Evolutionary conservation across 1,140 invertebrate genomes (phyloP).

Genomic region (Drosophila insularis): DNA sequence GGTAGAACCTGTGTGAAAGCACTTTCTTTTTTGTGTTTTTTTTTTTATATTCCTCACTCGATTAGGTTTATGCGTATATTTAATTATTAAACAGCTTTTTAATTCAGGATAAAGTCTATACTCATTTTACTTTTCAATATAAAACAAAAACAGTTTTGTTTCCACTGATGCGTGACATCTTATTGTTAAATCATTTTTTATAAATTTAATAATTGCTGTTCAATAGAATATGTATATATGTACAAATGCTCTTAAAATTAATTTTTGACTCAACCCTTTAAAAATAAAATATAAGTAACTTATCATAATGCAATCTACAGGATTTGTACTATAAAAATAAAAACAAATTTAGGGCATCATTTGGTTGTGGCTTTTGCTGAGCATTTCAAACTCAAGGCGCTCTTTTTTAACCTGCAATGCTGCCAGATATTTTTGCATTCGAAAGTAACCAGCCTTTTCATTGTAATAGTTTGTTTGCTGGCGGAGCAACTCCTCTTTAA

Average conservation of each 20-base stretch:
- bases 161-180: no score
- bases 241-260: background rate
- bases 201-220: no score
- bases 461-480: slow-evolving; percentile 63
- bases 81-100: no score
- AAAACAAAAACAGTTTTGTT: no score
- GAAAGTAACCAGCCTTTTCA: slow-evolving; percentile 63
- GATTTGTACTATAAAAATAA: background rate
- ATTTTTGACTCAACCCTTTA: background rate
- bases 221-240: background rate
- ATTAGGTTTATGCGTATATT: no score
- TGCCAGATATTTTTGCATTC: slow-evolving; percentile 69
- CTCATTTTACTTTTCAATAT: no score
- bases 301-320: background rate
- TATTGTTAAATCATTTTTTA: no score
- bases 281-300: background rate
- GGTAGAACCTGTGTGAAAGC: slow-evolving; percentile 86
- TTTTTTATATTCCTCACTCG: no score
- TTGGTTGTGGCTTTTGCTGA: background rate
- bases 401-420: slow-evolving; percentile 61
- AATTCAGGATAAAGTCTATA: no score
- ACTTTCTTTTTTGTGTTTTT: background rate
- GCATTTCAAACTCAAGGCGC: slow-evolving; percentile 49
- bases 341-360: background rate
- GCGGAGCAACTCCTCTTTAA: slow-evolving; percentile 58